Conservation (phyloP, 2,113 vertebrate genomes). For the Campylomormyrus numenius region DNA sequence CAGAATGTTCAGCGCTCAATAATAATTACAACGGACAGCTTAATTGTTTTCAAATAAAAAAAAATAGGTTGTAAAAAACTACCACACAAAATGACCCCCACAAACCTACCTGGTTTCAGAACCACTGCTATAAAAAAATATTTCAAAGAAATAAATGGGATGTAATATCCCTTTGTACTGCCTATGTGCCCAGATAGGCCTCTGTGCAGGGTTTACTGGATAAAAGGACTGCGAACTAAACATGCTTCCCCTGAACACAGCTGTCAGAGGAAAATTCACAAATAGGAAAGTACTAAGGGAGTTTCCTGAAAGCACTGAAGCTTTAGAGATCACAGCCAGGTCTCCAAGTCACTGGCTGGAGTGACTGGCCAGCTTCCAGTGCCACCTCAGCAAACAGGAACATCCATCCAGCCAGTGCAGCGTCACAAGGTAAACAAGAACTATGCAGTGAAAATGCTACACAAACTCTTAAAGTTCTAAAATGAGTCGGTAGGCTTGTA, state of each 20-base stretch:
- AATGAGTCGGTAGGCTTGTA: background rate
- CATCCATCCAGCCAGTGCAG: background rate
- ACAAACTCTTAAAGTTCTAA: background rate
- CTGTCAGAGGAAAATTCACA: background rate
- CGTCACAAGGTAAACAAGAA: background rate
- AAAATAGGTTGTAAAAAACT: background rate
- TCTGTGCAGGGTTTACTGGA: background rate
- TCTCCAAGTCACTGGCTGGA: too few species aligned
- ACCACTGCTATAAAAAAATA: background rate
- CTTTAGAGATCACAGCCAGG: too few species aligned
- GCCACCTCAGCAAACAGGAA: background rate
- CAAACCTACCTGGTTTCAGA: background rate
- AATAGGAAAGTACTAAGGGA: conserved; percentile 9
- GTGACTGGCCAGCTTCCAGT: background rate
- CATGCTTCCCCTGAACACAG: conserved; percentile 15
- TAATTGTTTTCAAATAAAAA: background rate
- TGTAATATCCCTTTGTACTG: background rate
- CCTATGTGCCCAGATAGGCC: background rate
- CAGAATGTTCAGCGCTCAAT: background rate
- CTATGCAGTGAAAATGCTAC: background rate
- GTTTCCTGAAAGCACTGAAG: background rate
- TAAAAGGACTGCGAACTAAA: background rate
- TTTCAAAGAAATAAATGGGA: background rate
- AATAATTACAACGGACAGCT: background rate
- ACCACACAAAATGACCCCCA: background rate